phyloP scores from a whole-genome alignment of 2,113 vertebrate species.

The Henicopernis longicauda region DNA sequence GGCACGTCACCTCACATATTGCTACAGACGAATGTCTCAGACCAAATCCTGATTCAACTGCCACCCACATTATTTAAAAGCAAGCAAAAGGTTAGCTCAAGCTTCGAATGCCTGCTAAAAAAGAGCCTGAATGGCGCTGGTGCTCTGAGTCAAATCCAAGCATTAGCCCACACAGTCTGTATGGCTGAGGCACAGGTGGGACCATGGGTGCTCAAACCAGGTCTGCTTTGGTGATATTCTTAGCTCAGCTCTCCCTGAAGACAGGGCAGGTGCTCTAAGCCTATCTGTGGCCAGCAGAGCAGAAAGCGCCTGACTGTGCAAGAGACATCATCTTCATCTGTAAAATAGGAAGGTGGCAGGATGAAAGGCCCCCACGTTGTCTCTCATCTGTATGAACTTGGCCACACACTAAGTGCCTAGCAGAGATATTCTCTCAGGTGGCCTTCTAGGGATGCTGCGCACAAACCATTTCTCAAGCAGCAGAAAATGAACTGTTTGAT shows the following conservation, averaged over 20 bases:
- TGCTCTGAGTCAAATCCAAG: not conserved
- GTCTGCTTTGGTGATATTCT: not conserved
- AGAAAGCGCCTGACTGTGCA: not conserved
- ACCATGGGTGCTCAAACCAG: not conserved
- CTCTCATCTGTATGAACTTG: not conserved
- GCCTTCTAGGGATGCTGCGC: not conserved
- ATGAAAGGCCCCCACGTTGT: not conserved
- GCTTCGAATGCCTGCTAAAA: not conserved
- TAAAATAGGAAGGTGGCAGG: not conserved
- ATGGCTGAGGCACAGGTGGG: not conserved
- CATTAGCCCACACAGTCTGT: not conserved
- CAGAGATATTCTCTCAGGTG: not conserved
- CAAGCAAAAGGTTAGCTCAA: not conserved
- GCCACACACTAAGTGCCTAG: not conserved
- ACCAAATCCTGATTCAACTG: not conserved
- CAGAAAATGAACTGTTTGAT: not conserved
- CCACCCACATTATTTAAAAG: not conserved
- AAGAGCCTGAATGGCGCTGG: not conserved
- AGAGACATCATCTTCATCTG: not conserved
- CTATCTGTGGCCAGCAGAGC: not conserved
- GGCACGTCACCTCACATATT: not conserved
- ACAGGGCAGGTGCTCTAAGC: not conserved
- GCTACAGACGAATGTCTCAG: not conserved
- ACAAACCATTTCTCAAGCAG: not conserved
- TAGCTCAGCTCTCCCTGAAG: not conserved